A percentile compares a stretch with the other conserved stretches of the same genome.
phyloP scores from a whole-genome alignment of 2,888 invertebrate genomes.

The Lissocephala sabroskyi region DNA sequence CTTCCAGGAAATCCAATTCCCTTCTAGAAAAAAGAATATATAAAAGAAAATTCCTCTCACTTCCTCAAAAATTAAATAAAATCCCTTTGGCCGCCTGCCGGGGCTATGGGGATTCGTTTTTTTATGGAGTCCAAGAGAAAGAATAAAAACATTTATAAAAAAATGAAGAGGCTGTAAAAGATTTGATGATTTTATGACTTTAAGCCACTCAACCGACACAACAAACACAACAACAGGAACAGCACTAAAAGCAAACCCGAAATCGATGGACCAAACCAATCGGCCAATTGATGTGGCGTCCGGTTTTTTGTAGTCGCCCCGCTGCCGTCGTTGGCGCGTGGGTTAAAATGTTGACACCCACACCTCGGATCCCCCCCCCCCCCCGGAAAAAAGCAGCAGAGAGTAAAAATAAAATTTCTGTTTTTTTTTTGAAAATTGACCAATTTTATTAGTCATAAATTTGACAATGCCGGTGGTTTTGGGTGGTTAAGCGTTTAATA shows the following conservation, averaged over 20 bases:
- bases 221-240: neutral
- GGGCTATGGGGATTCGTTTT: too few species aligned
- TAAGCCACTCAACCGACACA: conserved; percentile 47
- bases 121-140: too few species aligned
- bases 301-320: neutral
- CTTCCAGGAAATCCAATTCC: too few species aligned
- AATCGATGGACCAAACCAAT: too few species aligned
- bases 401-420: conserved; percentile 2
- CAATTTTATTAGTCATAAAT: conserved; percentile 64
- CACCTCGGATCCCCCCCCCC: conserved; percentile 18
- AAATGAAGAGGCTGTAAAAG: conserved; percentile 41
- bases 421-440: conserved; percentile 31
- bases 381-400: neutral
- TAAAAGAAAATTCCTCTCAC: too few species aligned
- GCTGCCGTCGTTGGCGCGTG: conserved; percentile 26
- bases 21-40: too few species aligned
- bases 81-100: too few species aligned
- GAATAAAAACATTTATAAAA: too few species aligned
- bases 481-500: neutral
- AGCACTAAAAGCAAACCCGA: neutral
- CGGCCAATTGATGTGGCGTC: neutral
- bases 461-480: conserved; percentile 24
- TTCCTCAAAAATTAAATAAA: too few species aligned
- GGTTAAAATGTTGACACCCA: conserved; percentile 47
- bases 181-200: conserved; percentile 56